Evolutionary conservation across 2,797 vertebrate species (phyloP).

Genomic region (Rhinatrema bivittatum): DNA sequence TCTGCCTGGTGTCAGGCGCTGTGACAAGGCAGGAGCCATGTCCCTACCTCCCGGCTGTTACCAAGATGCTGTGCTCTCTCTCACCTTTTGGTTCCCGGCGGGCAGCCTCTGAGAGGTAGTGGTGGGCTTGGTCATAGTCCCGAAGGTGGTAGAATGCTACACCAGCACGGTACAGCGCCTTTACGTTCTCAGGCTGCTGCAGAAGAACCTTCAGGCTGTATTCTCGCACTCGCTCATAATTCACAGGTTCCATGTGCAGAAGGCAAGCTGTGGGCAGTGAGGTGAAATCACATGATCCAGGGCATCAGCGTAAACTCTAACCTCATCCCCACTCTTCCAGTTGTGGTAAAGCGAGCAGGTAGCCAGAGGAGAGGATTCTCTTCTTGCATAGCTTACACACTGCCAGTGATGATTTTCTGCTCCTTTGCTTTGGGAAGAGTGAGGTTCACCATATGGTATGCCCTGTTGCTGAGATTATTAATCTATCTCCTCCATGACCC

Average conservation of each 20-base stretch:
- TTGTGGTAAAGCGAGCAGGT: not conserved
- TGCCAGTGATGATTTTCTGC: no score
- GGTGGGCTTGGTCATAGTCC: slow-evolving; percentile 64
- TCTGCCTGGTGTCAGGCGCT: no score
- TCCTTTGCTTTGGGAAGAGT: no score
- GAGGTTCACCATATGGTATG: no score
- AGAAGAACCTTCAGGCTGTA: slow-evolving; percentile 76
- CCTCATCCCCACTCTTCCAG: no score
- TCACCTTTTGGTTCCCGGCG: slow-evolving; percentile 74
- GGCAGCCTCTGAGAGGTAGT: slow-evolving; percentile 67
- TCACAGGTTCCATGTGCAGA: slow-evolving; percentile 68
- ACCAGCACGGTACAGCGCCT: slow-evolving; percentile 81
- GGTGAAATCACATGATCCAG: not conserved
- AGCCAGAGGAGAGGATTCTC: no score
- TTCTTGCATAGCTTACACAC: no score
- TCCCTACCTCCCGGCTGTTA: not conserved
- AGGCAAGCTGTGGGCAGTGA: slow-evolving; percentile 66
- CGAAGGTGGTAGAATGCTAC: slow-evolving; percentile 76
- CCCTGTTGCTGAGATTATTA: no score
- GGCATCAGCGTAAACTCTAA: not conserved
- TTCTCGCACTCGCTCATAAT: slow-evolving; percentile 71
- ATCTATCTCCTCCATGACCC: no score
- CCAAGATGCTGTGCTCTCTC: not conserved
- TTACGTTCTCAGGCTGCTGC: slow-evolving; percentile 65
- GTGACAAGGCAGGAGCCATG: not conserved